phyloP scores from a whole-genome alignment of 2,888 invertebrate genomes.

The Choristoneura rosaceana region DNA sequence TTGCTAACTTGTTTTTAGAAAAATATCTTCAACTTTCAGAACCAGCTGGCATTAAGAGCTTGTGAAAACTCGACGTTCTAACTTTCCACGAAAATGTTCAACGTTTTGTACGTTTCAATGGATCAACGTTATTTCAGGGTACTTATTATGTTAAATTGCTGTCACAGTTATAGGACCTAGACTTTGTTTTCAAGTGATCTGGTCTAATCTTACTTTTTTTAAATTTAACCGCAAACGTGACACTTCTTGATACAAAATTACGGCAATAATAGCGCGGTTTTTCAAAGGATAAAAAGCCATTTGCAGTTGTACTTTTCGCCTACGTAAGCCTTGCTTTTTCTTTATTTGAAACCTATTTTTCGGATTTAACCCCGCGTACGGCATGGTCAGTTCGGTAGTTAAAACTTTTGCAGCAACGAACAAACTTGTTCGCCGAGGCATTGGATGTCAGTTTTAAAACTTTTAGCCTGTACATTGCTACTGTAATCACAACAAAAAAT shows the following conservation, averaged over 20 bases:
- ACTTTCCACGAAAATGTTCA: constrained; percentile 52
- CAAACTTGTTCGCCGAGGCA: constrained; percentile 50
- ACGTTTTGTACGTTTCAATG: constrained; percentile 34
- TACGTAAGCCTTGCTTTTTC: neutral
- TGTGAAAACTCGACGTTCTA: constrained; percentile 57
- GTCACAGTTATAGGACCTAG: neutral
- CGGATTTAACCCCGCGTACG: constrained; percentile 39
- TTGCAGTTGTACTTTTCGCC: neutral
- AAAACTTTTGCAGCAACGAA: constrained; percentile 55
- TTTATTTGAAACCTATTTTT: neutral
- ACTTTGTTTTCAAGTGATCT: neutral
- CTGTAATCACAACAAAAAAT: constrained; percentile 47
- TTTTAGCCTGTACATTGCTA: constrained; percentile 42
- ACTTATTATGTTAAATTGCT: constrained; percentile 32
- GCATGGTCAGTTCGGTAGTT: constrained; percentile 51
- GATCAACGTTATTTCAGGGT: constrained; percentile 29
- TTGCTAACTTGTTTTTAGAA: constrained; percentile 71
- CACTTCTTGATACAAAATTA: neutral
- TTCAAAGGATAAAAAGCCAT: neutral
- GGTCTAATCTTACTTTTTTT: neutral
- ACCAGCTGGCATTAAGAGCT: constrained; percentile 67
- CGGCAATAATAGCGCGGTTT: neutral
- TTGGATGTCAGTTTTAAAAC: constrained; percentile 49
- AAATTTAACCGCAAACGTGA: neutral
- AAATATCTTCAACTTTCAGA: constrained; percentile 67